Base-by-base conservation (phyloP, 2,888 invertebrate genomes). In the Lottia gigantea region DNA sequence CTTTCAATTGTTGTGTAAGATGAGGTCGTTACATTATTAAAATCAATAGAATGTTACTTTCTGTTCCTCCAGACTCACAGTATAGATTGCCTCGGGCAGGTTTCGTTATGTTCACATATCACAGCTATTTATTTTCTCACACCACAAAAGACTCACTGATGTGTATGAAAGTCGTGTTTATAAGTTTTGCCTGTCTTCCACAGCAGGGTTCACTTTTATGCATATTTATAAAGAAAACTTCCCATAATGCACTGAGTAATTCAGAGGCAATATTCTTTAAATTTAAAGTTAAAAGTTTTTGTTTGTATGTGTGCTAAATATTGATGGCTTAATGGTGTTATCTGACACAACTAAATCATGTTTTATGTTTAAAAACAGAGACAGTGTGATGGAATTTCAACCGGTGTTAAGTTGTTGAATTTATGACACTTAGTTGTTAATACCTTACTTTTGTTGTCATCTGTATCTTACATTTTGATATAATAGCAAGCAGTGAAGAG, bases 81-180 rank as follows among this genome's bases (percentile, higher is more conserved):
- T 19, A 23, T 6, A 55, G 19, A 55, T 55, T n/a, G 55, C 55
- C 55, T 55, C 19, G 4, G 55, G 55, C 55, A 14, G 23, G n/a
- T 11, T 23, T 55, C 8, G 55, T 55, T 55, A 23, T 55, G 55
- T 55, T 55, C 55, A 55, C 23, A 23, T 55, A 55, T 55, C 55
- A 55, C 19, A 55, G 19, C 55, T 55, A 55, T 19, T 55, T 55
- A 19, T 55, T 40, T 55, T 55, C 55, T 55, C 55, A 23, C 19
- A 23, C 11, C 55, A 55, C 55, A 55, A 55, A 55, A 55, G 55
- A 55, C 55, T 55, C 55, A 55, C 19, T 55, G 55, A 55, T 55
- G 55, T 55, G 55, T 19, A 55, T 55, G 55, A 16, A 55, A 55
- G 55, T 55, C 23, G 55, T 55, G 55, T 55, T 55, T 55, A 19